These are phyloP conservation scores for Nasonovia ribisnigri DNA, from an alignment of 2,888 invertebrate genomes.

Conservation along the genomic window DNA sequence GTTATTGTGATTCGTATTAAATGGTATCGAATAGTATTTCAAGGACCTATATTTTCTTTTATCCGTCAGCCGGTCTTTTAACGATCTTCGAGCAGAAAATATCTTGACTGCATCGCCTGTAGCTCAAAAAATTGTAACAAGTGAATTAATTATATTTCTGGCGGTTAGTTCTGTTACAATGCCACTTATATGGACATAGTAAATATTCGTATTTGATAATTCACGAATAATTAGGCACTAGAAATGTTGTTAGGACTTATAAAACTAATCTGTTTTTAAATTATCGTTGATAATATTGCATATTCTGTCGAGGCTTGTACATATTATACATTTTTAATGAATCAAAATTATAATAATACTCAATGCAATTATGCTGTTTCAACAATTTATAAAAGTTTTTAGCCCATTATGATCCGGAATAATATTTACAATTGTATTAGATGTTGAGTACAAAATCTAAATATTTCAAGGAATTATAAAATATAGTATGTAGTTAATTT, in stretches of 20 bases:
- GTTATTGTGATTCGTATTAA: slow-evolving; percentile 30
- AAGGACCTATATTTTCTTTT: slow-evolving; percentile 43
- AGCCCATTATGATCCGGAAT: not conserved
- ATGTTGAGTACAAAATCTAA: not conserved
- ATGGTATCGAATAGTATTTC: slow-evolving; percentile 30
- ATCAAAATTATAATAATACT: not conserved
- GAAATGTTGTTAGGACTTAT: not conserved
- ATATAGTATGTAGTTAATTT: not conserved
- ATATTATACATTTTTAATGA: not conserved
- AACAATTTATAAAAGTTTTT: not conserved
- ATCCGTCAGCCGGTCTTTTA: slow-evolving; percentile 27
- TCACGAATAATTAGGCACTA: slow-evolving; percentile 13
- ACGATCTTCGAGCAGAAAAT: slow-evolving; percentile 27
- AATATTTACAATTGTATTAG: not conserved
- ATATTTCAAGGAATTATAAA: not conserved
- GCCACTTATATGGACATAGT: not conserved
- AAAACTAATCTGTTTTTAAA: not conserved
- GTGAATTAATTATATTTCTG: slow-evolving; percentile 36
- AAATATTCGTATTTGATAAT: slow-evolving; percentile 10
- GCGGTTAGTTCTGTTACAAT: not conserved
- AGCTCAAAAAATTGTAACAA: slow-evolving; percentile 36
- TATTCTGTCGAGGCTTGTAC: not conserved
- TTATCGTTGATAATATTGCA: not conserved
- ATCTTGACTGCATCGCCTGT: slow-evolving; percentile 1
- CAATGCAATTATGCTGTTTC: not conserved